Base-by-base conservation (phyloP, 2,113 vertebrate species). In the Vulpes lagopus region DNA sequence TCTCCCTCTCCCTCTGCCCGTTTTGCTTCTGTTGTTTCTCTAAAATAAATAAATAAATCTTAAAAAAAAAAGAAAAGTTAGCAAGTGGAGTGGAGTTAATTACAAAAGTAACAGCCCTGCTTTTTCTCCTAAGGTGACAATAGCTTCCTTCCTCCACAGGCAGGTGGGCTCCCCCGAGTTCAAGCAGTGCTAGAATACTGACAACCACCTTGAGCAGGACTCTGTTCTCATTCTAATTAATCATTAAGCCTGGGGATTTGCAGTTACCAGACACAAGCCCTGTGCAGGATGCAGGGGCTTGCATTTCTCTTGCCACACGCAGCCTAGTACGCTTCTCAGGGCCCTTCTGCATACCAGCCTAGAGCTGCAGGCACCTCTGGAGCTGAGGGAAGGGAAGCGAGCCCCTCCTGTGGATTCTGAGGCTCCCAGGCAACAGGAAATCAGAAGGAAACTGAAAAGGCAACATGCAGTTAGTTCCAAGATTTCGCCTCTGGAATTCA, bases 161-260 rank as follows among this genome's bases (percentile, higher is more conserved):
- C 62, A 76, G n/a, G 49, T 27, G 20, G 2, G 83, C 43, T 43
- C 43, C 7, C 43, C 7, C 1, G 43, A 67, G 38, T 80, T 0
- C 12, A 11, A 49, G 78, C 38, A 22, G 5, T 49, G 35, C 83
- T 82, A 92, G 86, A 86, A 19, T 60, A 27, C 83, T 49, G 65
- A 16, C 49, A 53, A 27, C 32, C 53, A 53, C 49, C 59, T 59
- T 57, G 65, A 76, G 49, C 25, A 49, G n/a, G 62, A 9, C 82
- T 86, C 83, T 95, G 65, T 16, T 84, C 60, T 94, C 69, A 16
- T 55, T 92, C 35, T n/a, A 55, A 60, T 94, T 91, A 97, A 87
- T 98, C 83, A 80, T 92, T 96, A 64, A 80, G 15, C 91, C 86
- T 76, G 57, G 8, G 93, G 86, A 89, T 83, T 91, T 79, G 73